Base-by-base conservation (phyloP, 2,113 vertebrate genomes). In the Manacus vitellinus region DNA sequence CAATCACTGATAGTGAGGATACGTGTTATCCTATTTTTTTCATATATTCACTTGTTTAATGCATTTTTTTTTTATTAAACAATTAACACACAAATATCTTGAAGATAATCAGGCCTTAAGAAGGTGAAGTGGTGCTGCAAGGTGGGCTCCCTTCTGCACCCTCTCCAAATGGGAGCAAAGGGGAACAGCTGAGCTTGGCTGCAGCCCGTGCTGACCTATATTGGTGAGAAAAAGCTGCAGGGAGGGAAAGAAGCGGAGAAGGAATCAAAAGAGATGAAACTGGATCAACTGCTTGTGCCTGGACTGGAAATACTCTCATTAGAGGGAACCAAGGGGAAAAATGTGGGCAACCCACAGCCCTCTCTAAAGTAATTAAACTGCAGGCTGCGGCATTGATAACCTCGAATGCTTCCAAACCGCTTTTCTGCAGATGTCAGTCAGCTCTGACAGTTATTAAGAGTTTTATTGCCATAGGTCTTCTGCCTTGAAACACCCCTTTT, bases 231-330 rank as follows among this genome's bases (percentile, higher is more conserved):
- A 92, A 96, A 86, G 85, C 96, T 95, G 83, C 70, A 0, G 88
- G 92, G 96, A 96, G 82, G 82, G 54, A 76, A 96, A 92, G 92
- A 77, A 97, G 87, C 2, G 0, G 84, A 80, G 89, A 94, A 91
- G 86, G 84, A 96, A 96, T 92, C 94, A 96, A 96, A 96, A 89
- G 95, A 97, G 92, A 95, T 84, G 93, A 97, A 94, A 95, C 70
- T 92, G 90, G 88, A 96, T 94, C 92, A 91, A 94, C 93, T 89
- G 88, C 90, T 93, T 96, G 85, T 96, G 90, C 77, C 81, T 56
- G 35, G 89, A 94, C 93, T 96, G 77, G 80, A 95, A 95, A 96
- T 94, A 91, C 62, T 92, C 72, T 96, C 87, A 96, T 97, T 97
- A 96, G 77, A 86, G 44, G 56, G 73, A 95, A 96, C 67, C 56